phyloP scores from a whole-genome alignment of 2,888 invertebrate genomes.

The Linnaemya tessellans region DNA sequence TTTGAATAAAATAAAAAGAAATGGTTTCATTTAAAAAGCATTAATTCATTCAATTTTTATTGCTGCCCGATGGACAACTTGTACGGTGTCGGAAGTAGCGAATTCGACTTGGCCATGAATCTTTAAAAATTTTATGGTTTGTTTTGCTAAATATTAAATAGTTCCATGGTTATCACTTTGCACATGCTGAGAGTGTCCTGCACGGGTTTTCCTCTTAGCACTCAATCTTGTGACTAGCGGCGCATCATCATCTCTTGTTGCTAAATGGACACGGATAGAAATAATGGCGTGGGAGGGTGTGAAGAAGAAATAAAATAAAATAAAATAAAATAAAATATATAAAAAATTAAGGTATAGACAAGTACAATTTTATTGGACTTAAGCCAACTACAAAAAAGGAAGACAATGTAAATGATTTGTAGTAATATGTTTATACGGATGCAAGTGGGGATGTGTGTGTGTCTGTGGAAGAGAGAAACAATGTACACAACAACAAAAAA shows the following conservation, averaged over 20 bases:
- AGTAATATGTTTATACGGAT: not conserved
- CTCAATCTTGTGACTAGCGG: slow-evolving; percentile 41
- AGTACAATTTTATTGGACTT: slow-evolving; percentile 71
- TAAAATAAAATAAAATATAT: not conserved
- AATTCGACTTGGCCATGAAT: not conserved
- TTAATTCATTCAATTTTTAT: slow-evolving; percentile 28
- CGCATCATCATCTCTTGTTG: slow-evolving; percentile 58
- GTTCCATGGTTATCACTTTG: not conserved
- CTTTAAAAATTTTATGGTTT: not conserved
- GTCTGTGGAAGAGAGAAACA: slow-evolving; percentile 5
- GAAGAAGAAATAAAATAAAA: not conserved
- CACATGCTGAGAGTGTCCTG: not conserved
- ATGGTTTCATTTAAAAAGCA: not conserved
- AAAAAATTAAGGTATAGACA: slow-evolving; percentile 68
- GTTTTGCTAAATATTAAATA: not conserved
- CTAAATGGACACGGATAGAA: slow-evolving; percentile 45
- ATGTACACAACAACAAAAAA: not conserved
- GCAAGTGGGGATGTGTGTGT: too few species aligned
- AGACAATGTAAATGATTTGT: slow-evolving; percentile 18
- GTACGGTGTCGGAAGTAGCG: not conserved
- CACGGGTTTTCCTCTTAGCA: not conserved
- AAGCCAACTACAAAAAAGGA: slow-evolving; percentile 60
- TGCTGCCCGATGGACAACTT: slow-evolving; percentile 10
- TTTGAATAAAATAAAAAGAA: not conserved
- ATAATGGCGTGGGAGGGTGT: slow-evolving; percentile 36